These are phyloP conservation scores for Drosophila pachea DNA, from an alignment of 1,140 invertebrate genomes.

Conservation along the genomic window DNA sequence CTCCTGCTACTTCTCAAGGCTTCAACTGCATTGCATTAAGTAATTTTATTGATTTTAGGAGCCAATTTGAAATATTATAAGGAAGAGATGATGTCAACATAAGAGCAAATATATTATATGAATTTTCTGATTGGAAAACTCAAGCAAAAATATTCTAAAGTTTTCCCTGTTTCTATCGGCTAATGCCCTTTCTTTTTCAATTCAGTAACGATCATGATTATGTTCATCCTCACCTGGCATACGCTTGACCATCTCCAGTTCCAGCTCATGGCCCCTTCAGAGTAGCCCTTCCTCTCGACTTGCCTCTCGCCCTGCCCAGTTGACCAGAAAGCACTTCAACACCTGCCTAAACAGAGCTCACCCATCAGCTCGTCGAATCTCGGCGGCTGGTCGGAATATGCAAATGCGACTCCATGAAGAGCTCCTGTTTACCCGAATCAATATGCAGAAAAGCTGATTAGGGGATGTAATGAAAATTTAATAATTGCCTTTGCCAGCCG, in stretches of 20 bases:
- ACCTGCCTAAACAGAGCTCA: conserved; percentile 49
- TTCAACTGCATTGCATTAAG: conserved; percentile 40
- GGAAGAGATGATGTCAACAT: no score
- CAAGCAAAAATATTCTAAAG: no score
- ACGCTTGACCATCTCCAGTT: no score
- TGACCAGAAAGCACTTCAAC: conserved; percentile 40
- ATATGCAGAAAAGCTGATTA: conserved; percentile 75
- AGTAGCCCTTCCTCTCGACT: neutral
- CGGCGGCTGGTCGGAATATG: conserved; percentile 7
- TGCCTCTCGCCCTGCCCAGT: conserved; percentile 12
- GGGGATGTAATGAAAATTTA: conserved; percentile 78
- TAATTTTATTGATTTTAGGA: conserved; percentile 68
- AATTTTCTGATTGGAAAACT: no score
- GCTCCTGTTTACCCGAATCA: conserved; percentile 59
- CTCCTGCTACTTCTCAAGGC: neutral
- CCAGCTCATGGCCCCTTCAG: neutral
- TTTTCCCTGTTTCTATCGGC: no score
- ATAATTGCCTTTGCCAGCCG: conserved; percentile 72
- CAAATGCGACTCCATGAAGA: conserved; percentile 16
- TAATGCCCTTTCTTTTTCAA: neutral
- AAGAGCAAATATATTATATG: no score
- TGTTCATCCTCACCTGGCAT: no score
- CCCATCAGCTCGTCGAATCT: conserved; percentile 8
- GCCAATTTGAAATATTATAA: conserved; percentile 38
- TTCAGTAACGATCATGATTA: no score